Evolutionary conservation across 2,113 vertebrate genomes (phyloP), one percentile per base, ranked within the genome.

Genomic region (Cnemophilus loriae): DNA sequence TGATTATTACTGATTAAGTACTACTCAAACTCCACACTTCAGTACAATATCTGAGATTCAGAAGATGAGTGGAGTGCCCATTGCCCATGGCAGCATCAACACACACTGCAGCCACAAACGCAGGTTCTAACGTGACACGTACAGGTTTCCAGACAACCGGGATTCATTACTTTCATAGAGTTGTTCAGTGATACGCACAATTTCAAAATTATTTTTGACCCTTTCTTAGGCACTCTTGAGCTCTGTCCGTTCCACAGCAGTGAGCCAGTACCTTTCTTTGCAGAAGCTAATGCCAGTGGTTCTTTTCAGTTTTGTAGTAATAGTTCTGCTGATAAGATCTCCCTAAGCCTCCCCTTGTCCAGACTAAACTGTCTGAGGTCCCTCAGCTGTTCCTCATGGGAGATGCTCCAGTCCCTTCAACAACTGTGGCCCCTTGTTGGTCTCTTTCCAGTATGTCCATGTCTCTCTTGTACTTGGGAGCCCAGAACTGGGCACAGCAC

Each of bases 1-100:
- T 67, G 80, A 93, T 95, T 95, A 87, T 55, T 75, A 86, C 60
- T 90, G 86, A 93, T 93, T 70, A 95, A 92, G 73, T 55, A 52
- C 73, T 68, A 41, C 35, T 93, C 80, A 19, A 22, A 74, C 13
- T 35, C 39, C 32, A 42, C 56, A 35, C 30, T 86, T 88, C 28
- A 50, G 76, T n/a, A 47, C 71, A 80, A 2, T 26, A 80, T 27
- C 68, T 50, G 39, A 49, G 56, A 91, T 68, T 63, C 56, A 78
- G 67, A 82, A 73, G 64, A 89, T 8, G 44, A 89, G 47, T 32
- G 11, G 24, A 73, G 56, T 35, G 41, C n/a, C 64, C 44, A 33
- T 5, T 70, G 60, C 35, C 39, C 28, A 11, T 22, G 23, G 79
- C 69, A 86, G 86, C 44, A 70, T 46, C 87, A 84, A 39, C 63